Base-by-base conservation (phyloP, 2,113 vertebrate genomes). In the Castor canadensis region DNA sequence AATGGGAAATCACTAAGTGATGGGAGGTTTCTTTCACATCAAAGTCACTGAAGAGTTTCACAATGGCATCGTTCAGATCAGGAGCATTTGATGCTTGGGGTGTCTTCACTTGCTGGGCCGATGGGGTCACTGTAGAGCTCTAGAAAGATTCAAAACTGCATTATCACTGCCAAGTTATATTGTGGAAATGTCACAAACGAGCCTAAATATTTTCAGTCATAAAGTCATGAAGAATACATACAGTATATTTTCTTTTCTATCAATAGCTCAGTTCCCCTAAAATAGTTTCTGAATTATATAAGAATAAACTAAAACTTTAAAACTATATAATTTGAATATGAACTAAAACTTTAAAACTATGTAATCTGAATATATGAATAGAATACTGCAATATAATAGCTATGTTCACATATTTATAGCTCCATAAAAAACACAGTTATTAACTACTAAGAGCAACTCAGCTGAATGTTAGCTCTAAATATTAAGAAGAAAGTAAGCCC, bases 11-110 rank as follows among this genome's bases (percentile, higher is more conserved):
- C 95, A 99, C 99, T 95, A 99, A 99, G 97, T 99, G 99, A 98
- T 99, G 99, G 11, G 99, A 99, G 7, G 99, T 99, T 98, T 99
- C 99, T 9, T 99, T 99, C 54, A 99, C 99, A 96, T 99, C 99
- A 92, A 98, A 99, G 92, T 98, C 98, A 96, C 86, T 99, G 96
- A 99, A 99, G 24, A 99, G 97, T 95, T 99, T 99, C 83, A 99
- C 99, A 98, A 99, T 99, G 54, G 98, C 98, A 43, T 99, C 99
- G 0, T 98, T 99, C 91, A 99, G 98, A 96, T 99, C 99, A 32
- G 99, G 97, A 38, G 99, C 97, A 76, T 98, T 96, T 54, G 98
- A 97, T 12, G 98, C 86, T 97, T 99, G 99, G 58, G 99, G 99
- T 0, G 98, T 97, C 93, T 99, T 99, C 60, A 98, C 98, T 92